Conservation (phyloP, 2,888 invertebrate genomes). For the Sinelater perroti region DNA sequence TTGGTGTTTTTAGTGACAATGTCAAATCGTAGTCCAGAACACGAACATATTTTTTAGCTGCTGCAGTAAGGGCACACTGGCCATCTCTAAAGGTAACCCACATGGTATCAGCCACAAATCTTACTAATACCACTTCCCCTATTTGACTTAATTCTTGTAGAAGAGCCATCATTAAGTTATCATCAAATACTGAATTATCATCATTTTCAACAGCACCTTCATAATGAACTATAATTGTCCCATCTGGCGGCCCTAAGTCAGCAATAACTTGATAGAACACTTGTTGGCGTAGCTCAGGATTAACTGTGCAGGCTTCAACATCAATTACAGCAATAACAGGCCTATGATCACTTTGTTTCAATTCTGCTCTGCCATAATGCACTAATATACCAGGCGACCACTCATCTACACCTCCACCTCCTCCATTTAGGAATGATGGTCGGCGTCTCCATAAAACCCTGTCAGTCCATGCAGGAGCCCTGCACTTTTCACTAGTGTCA, state of each 20-base stretch:
- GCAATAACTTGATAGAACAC: constrained; percentile 83
- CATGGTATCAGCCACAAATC: constrained; percentile 89
- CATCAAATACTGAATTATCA: constrained; percentile 75
- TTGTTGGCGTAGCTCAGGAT: constrained; percentile 76
- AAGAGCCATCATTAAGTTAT: constrained; percentile 80
- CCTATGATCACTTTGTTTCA: constrained; percentile 97
- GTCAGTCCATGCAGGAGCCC: constrained; percentile 99
- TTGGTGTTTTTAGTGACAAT: constrained; percentile 81
- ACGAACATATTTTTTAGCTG: constrained; percentile 52
- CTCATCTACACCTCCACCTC: constrained; percentile 63
- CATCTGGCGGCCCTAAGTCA: constrained; percentile 93
- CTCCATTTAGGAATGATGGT: constrained; percentile 73
- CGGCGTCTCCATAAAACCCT: constrained; percentile 92
- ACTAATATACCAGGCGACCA: constrained; percentile 82
- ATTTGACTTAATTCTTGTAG: constrained; percentile 83
- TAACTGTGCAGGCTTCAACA: constrained; percentile 84
- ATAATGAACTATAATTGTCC: constrained; percentile 81
- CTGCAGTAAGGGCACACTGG: constrained; percentile 82
- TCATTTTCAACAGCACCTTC: constrained; percentile 58
- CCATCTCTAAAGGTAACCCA: constrained; percentile 94
- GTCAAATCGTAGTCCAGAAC: constrained; percentile 72
- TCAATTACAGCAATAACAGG: constrained; percentile 94
- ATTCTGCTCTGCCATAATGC: constrained; percentile 91
- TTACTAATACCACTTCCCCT: constrained; percentile 89
- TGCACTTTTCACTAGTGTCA: constrained; percentile 97